A percentile compares a stretch with the other conserved stretches of the same genome.
phyloP scores from a whole-genome alignment of 30 jellyfish, hydroid and myxozoan genomes.

The Pseudorhiza aurosa region DNA sequence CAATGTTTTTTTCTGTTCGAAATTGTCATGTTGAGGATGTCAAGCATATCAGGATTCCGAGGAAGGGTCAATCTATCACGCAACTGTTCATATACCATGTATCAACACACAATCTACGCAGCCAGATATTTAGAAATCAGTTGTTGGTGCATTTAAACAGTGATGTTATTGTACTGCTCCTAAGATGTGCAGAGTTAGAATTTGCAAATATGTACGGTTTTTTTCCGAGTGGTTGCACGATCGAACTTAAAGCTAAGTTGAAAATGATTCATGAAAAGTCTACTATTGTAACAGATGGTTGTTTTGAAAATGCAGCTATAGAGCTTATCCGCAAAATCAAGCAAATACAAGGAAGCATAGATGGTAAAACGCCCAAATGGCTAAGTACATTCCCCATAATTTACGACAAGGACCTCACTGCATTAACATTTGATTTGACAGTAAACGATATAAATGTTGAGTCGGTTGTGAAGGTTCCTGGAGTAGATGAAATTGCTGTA shows the following conservation, averaged over 20 bases:
- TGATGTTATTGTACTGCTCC: constrained; percentile 4
- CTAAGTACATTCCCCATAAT: constrained; percentile 38
- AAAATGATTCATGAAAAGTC: constrained; percentile 43
- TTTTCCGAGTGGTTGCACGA: constrained; percentile 50
- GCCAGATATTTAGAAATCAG: constrained; percentile 54
- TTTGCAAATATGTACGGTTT: constrained; percentile 20
- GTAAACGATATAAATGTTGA: constrained; percentile 18
- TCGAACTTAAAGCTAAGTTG: constrained; percentile 39
- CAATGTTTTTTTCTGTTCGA: constrained; percentile 46
- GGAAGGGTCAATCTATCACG: background rate
- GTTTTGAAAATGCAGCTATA: constrained; percentile 43
- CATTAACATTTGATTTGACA: constrained; percentile 49
- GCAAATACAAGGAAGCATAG: constrained; percentile 13
- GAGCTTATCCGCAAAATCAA: constrained; percentile 44
- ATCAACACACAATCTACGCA: constrained; percentile 52
- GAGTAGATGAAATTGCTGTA: constrained; percentile 26
- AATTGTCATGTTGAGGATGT: constrained; percentile 51
- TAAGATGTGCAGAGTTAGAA: constrained; percentile 23
- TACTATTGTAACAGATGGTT: constrained; percentile 14
- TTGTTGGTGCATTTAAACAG: constrained; percentile 25
- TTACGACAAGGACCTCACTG: constrained; percentile 10
- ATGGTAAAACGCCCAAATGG: background rate
- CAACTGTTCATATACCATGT: constrained; percentile 43
- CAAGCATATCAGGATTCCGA: background rate
- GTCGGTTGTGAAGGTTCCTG: constrained; percentile 43